These are phyloP conservation scores for Dasypolia templi DNA, from an alignment of 2,888 invertebrate genomes.

Conservation along the genomic window DNA sequence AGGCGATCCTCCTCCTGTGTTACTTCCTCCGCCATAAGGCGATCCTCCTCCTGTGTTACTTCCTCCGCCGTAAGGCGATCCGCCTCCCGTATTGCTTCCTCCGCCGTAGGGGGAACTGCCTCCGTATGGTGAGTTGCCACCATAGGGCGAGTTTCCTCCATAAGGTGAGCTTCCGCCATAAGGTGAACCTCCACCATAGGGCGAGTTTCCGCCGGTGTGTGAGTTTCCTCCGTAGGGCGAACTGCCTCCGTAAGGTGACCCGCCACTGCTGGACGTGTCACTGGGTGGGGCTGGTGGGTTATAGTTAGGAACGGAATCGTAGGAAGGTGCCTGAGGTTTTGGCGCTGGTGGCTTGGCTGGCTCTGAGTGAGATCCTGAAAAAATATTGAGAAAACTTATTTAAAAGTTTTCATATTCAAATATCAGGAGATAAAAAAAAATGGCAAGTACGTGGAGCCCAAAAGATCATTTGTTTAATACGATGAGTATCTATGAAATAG, in stretches of 20 bases:
- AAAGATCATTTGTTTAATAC: not conserved
- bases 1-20: conserved; percentile 59
- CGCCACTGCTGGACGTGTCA: conserved; percentile 59
- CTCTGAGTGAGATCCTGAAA: conserved; percentile 84
- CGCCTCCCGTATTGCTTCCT: conserved; percentile 51
- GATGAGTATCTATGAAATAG: not conserved
- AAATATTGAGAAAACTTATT: not conserved
- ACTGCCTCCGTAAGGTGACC: conserved; percentile 62
- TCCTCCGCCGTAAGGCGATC: conserved; percentile 57
- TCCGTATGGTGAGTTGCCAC: conserved; percentile 62
- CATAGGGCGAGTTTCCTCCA: conserved; percentile 63
- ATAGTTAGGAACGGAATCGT: conserved; percentile 83
- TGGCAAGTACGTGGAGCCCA: not conserved
- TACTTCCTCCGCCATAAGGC: conserved; percentile 57
- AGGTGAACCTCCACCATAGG: conserved; percentile 68
- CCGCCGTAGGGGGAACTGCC: conserved; percentile 61
- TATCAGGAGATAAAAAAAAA: not conserved
- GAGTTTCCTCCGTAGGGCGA: conserved; percentile 70
- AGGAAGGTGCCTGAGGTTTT: conserved; percentile 78
- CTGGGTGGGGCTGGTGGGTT: conserved; percentile 85
- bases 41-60: conserved; percentile 65
- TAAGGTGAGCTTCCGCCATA: conserved; percentile 61
- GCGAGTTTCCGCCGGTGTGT: conserved; percentile 56
- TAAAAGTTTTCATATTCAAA: not conserved
- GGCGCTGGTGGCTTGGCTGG: conserved; percentile 80